These are phyloP conservation scores for Hyperoplus lanceolatus DNA, from an alignment of 2,797 vertebrate species.

Conservation along the genomic window DNA sequence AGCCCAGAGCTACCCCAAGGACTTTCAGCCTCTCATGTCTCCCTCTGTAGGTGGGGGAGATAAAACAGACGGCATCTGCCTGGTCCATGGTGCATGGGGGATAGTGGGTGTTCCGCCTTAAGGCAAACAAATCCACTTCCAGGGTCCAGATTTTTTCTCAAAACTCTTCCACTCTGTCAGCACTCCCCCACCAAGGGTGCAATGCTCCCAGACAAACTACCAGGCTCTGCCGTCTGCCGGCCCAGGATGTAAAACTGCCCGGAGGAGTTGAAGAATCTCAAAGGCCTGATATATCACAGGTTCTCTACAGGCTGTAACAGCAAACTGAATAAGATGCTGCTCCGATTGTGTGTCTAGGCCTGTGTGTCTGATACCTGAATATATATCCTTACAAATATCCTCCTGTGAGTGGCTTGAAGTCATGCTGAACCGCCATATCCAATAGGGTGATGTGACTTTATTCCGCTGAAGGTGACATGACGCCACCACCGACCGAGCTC, in stretches of 20 bases:
- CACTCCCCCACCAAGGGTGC: slow-evolving; percentile 8
- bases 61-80: slow-evolving; percentile 49
- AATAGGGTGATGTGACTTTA: slow-evolving; percentile 1
- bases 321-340: slow-evolving; percentile 12
- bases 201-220: slow-evolving; percentile 29
- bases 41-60: slow-evolving; percentile 24
- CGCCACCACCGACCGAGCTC: slow-evolving; percentile 6
- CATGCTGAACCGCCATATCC: slow-evolving; percentile 12
- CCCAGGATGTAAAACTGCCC: slow-evolving; percentile 36
- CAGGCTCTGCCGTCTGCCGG: slow-evolving; percentile 25
- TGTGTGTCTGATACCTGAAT: slow-evolving; percentile 14
- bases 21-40: slow-evolving; percentile 16
- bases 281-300: slow-evolving; percentile 27
- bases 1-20: slow-evolving; percentile 14
- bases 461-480: slow-evolving; percentile 15
- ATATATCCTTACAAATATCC: slow-evolving; percentile 3
- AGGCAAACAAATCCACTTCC: slow-evolving; percentile 51
- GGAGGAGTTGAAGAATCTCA: slow-evolving; percentile 22
- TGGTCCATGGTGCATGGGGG: slow-evolving; percentile 12
- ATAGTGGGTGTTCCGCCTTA: slow-evolving; percentile 49
- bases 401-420: slow-evolving; percentile 2
- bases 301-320: slow-evolving; percentile 26
- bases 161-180: slow-evolving; percentile 38
- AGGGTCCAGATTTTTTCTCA: slow-evolving; percentile 47
- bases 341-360: slow-evolving; percentile 10